A percentile compares a stretch with the other conserved stretches of the same genome.
Evolutionary conservation across 2,888 invertebrate species (phyloP).

Genomic region (Dyspetes luteomarginatus): DNA sequence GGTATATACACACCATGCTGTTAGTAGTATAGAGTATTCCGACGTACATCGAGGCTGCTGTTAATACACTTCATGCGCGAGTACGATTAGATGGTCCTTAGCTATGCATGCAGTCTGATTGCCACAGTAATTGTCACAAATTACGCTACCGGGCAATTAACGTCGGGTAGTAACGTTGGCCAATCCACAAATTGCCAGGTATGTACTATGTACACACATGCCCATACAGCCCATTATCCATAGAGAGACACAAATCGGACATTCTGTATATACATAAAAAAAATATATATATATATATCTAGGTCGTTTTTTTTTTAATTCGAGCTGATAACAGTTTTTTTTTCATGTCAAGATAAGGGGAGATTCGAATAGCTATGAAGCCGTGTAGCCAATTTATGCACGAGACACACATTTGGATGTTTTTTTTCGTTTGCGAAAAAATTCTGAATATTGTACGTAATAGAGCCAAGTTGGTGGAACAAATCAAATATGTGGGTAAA

Average conservation of each 20-base stretch:
- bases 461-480: too few relatives aligned
- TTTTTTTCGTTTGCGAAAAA: too few relatives aligned
- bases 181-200: conserved; percentile 56
- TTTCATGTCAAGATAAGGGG: too few relatives aligned
- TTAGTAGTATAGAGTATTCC: conserved; percentile 23
- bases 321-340: too few relatives aligned
- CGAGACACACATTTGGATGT: too few relatives aligned
- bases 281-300: conserved; percentile 3
- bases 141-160: conserved; percentile 65
- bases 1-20: too few relatives aligned
- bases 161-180: conserved; percentile 55
- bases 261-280: background rate
- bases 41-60: conserved; percentile 46
- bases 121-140: conserved; percentile 66
- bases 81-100: conserved; percentile 66
- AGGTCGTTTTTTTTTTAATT: too few relatives aligned
- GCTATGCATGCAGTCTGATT: conserved; percentile 65
- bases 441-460: too few relatives aligned
- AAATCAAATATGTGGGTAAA: too few relatives aligned
- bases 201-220: conserved; percentile 9
- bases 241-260: background rate
- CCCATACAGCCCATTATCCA: background rate
- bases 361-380: too few relatives aligned
- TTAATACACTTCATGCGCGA: conserved; percentile 60
- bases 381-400: too few relatives aligned